A percentile compares a stretch with the other conserved stretches of the same genome.
phyloP scores from a whole-genome alignment of 2,888 invertebrate genomes.

The Lypha dubia region DNA sequence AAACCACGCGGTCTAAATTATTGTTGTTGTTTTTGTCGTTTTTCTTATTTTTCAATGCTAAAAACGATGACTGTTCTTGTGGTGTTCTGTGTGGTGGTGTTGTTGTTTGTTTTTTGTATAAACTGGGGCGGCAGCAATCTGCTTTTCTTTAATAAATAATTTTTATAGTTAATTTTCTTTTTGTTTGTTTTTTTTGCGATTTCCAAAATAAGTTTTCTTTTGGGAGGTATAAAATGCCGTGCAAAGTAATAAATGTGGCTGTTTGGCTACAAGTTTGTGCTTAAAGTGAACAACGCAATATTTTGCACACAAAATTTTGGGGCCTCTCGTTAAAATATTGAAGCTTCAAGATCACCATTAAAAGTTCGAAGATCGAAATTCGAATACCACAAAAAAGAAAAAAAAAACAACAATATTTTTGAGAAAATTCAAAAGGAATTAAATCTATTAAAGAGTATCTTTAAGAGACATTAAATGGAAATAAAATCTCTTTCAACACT shows the following conservation, averaged over 20 bases:
- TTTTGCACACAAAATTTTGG: slow-evolving; percentile 48
- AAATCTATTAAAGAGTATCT: background rate
- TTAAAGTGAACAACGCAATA: slow-evolving; percentile 77
- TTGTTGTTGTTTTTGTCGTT: slow-evolving; percentile 65
- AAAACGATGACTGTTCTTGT: slow-evolving; percentile 47
- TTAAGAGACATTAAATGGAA: background rate
- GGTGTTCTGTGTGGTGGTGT: slow-evolving; percentile 53
- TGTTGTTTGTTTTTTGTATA: slow-evolving; percentile 67
- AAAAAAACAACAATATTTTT: background rate
- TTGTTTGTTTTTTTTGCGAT: slow-evolving; percentile 45
- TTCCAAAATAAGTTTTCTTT: slow-evolving; percentile 38
- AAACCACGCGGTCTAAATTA: slow-evolving; percentile 66
- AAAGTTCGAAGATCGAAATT: slow-evolving; percentile 68
- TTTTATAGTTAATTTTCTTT: slow-evolving; percentile 29
- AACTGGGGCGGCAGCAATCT: slow-evolving; percentile 54
- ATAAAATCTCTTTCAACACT: background rate
- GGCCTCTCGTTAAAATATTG: slow-evolving; percentile 28
- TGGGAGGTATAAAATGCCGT: slow-evolving; percentile 79
- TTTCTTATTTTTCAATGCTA: slow-evolving; percentile 77
- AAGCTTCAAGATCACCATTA: slow-evolving; percentile 21
- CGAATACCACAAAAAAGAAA: no score
- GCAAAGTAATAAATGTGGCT: slow-evolving; percentile 78
- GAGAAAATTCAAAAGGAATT: background rate
- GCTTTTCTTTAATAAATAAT: slow-evolving; percentile 50
- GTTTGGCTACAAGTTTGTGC: slow-evolving; percentile 79